phyloP scores from a whole-genome alignment of 2,113 vertebrate genomes.

The Ariopsis seemanni region DNA sequence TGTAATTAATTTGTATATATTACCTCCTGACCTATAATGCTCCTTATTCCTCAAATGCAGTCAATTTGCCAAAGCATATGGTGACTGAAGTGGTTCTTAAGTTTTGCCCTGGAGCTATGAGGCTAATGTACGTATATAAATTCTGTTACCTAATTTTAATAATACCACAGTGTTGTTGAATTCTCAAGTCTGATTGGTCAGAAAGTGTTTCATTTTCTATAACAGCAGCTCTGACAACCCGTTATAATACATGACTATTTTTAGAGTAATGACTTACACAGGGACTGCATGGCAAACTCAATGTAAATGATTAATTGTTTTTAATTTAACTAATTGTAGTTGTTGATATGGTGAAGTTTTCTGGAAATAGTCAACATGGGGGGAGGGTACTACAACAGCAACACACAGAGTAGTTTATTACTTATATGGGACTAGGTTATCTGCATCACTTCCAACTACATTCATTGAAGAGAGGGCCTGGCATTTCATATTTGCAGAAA shows the following conservation, averaged over 20 bases:
- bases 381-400: background rate
- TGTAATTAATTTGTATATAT: background rate
- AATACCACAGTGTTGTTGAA: background rate
- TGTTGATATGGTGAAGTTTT: background rate
- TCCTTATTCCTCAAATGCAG: background rate
- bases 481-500: background rate
- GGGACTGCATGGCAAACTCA: background rate
- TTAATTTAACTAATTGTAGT: background rate
- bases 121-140: background rate
- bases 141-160: background rate
- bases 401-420: background rate
- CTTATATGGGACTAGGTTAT: background rate
- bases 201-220: background rate
- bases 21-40: background rate
- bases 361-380: background rate
- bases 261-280: background rate
- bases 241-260: background rate
- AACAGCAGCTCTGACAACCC: background rate
- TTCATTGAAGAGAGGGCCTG: background rate
- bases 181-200: background rate
- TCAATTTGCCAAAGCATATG: background rate
- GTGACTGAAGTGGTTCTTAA: background rate
- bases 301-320: background rate
- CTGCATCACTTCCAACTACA: background rate
- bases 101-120: background rate